These are phyloP conservation scores for Chondrosia reniformis DNA, from an alignment of 37 sponge, comb jelly and placozoan species.

Conservation along the genomic window DNA sequence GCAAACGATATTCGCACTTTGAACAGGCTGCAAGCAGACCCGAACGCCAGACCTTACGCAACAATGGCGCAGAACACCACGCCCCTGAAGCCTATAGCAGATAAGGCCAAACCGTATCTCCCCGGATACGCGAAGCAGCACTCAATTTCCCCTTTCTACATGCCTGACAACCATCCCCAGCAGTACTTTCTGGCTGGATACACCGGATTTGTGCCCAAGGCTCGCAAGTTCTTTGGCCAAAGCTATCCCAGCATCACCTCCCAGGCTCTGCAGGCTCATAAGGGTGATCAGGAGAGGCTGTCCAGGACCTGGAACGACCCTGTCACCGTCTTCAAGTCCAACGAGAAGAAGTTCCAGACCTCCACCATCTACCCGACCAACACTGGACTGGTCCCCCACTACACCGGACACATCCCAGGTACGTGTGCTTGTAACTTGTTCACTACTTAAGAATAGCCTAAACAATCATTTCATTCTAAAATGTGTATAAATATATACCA, in stretches of 20 bases:
- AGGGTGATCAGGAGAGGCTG: constrained; percentile 53
- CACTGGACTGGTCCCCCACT: constrained; percentile 86
- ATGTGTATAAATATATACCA: neutral
- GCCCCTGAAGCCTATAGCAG: constrained; percentile 51
- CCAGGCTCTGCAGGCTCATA: constrained; percentile 75
- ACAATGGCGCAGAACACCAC: constrained; percentile 48
- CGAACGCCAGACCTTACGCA: neutral
- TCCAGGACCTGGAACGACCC: constrained; percentile 41
- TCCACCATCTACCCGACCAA: constrained; percentile 59
- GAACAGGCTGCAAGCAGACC: constrained; percentile 25
- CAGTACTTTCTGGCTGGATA: constrained; percentile 92
- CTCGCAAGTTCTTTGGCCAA: constrained; percentile 83
- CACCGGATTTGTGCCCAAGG: constrained; percentile 92
- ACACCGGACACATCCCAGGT: constrained; percentile 96
- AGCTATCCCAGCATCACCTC: constrained; percentile 85
- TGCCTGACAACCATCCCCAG: constrained; percentile 74
- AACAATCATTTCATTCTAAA: neutral
- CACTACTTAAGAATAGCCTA: neutral
- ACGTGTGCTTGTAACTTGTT: no score
- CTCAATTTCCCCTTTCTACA: constrained; percentile 67
- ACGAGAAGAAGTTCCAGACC: constrained; percentile 7
- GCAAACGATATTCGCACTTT: constrained; percentile 37
- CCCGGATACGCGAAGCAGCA: constrained; percentile 60
- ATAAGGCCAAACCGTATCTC: constrained; percentile 60
- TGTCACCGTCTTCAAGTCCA: constrained; percentile 25